A percentile compares a stretch with the other conserved stretches of the same genome.
These are phyloP conservation scores for Myodes glareolus DNA, from an alignment of 2,113 vertebrate genomes.

Conservation along the genomic window DNA sequence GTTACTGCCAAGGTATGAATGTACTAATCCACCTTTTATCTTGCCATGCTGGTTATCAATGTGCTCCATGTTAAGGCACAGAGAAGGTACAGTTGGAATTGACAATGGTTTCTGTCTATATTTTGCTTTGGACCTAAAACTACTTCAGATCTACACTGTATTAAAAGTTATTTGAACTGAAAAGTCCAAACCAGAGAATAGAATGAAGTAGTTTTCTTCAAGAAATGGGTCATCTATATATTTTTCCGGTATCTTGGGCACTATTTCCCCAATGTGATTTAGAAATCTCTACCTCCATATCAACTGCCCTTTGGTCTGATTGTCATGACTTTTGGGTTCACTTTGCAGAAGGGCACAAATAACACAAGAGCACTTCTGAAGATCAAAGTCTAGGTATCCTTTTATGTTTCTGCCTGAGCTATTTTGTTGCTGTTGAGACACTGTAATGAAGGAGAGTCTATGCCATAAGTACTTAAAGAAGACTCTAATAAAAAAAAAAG, in stretches of 20 bases:
- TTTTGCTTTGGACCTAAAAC: neutral
- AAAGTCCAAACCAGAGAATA: neutral
- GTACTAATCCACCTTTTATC: neutral
- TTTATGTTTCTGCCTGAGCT: neutral
- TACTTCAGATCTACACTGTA: neutral
- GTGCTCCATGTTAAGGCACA: neutral
- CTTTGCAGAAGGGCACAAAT: neutral
- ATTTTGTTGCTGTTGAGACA: neutral
- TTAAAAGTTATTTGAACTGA: neutral
- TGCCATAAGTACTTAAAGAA: neutral
- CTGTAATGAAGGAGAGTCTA: neutral
- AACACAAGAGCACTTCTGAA: neutral
- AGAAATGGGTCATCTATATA: too few relatives aligned
- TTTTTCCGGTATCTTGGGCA: neutral
- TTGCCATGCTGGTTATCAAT: neutral
- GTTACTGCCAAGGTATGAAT: neutral
- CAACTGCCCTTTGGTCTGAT: neutral
- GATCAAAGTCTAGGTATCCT: neutral
- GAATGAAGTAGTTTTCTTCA: neutral
- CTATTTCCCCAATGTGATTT: neutral
- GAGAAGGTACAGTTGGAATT: neutral
- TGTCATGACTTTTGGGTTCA: neutral
- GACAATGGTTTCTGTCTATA: neutral
- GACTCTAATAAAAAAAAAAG: neutral
- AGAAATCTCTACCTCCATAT: neutral